Conservation (phyloP, 2,888 invertebrate species). For the Acrobasis suavella region DNA sequence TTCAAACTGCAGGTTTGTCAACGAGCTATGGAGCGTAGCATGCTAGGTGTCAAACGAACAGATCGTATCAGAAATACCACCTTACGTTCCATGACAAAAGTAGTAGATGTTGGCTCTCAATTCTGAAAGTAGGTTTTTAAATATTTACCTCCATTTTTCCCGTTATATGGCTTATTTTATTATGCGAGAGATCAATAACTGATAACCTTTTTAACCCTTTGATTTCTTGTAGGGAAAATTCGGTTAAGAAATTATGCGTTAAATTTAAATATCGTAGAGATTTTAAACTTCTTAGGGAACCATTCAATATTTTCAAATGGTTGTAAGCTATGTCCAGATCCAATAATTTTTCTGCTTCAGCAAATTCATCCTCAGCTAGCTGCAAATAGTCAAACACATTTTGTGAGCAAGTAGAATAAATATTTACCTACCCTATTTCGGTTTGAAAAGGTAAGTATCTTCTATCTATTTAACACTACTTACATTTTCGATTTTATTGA, state of each 20-base stretch:
- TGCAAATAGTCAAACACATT: slow-evolving; percentile 47
- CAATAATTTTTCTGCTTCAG: slow-evolving; percentile 86
- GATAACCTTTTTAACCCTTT: slow-evolving; percentile 87
- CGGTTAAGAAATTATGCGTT: slow-evolving; percentile 87
- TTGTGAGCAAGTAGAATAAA: too few relatives aligned
- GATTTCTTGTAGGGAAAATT: slow-evolving; percentile 91
- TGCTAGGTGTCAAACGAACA: too few relatives aligned
- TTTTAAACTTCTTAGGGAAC: slow-evolving; percentile 86
- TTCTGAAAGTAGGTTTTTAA: neutral
- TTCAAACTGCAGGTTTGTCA: too few relatives aligned
- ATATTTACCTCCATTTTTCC: slow-evolving; percentile 84
- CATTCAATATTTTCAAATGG: slow-evolving; percentile 86
- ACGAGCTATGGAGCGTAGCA: too few relatives aligned
- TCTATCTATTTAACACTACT: slow-evolving; percentile 44
- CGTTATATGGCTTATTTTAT: slow-evolving; percentile 85
- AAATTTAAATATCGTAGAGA: slow-evolving; percentile 87
- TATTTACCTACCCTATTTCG: too few relatives aligned
- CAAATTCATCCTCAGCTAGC: slow-evolving; percentile 89
- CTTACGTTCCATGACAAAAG: too few relatives aligned
- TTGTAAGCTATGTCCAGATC: slow-evolving; percentile 89
- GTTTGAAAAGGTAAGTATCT: too few relatives aligned
- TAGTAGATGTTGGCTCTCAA: too few relatives aligned
- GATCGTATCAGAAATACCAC: too few relatives aligned
- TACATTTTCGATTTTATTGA: slow-evolving; percentile 89
- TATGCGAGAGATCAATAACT: slow-evolving; percentile 89